Evolutionary conservation across 2,888 invertebrate genomes (phyloP).

Genomic region (Temnothorax rugatulus): DNA sequence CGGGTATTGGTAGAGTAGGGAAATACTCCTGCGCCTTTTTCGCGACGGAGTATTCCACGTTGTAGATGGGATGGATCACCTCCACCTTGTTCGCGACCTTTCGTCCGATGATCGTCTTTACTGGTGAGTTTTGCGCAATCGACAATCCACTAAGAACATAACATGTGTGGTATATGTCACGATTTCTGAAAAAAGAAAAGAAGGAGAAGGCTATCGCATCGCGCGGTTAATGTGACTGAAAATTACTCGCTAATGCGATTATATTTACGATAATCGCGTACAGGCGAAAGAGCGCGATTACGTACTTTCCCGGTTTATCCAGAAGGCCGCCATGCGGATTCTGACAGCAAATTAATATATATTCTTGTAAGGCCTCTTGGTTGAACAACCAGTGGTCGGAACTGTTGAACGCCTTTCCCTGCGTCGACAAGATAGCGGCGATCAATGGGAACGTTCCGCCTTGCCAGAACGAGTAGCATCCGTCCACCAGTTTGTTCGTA

Average conservation of each 20-base stretch:
- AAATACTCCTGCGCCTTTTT: conserved; percentile 81
- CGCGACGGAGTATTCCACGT: conserved; percentile 80
- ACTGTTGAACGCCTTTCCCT: conserved; percentile 81
- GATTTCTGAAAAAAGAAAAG: conserved; percentile 88
- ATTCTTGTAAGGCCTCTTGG: conserved; percentile 96
- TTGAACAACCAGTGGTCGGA: conserved; percentile 91
- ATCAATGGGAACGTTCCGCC: conserved; percentile 96
- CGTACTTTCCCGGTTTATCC: conserved; percentile 98
- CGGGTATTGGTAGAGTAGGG: conserved; percentile 78
- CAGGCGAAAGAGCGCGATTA: not conserved
- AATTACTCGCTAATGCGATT: not conserved
- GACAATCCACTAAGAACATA: conserved; percentile 98
- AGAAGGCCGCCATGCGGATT: conserved; percentile 94
- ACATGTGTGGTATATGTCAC: conserved; percentile 99
- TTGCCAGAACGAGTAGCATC: conserved; percentile 99
- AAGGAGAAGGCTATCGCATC: not conserved
- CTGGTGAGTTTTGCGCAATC: conserved; percentile 92
- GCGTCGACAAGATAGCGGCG: conserved; percentile 90
- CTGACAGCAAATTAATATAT: conserved; percentile 97
- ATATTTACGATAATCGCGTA: not conserved
- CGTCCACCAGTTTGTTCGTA: conserved; percentile 99
- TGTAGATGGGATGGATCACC: conserved; percentile 82
- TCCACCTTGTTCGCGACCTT: conserved; percentile 80
- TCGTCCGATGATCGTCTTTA: conserved; percentile 84
- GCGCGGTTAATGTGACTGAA: not conserved